phyloP scores from a whole-genome alignment of 2,113 vertebrate species.

The Cariama cristata region DNA sequence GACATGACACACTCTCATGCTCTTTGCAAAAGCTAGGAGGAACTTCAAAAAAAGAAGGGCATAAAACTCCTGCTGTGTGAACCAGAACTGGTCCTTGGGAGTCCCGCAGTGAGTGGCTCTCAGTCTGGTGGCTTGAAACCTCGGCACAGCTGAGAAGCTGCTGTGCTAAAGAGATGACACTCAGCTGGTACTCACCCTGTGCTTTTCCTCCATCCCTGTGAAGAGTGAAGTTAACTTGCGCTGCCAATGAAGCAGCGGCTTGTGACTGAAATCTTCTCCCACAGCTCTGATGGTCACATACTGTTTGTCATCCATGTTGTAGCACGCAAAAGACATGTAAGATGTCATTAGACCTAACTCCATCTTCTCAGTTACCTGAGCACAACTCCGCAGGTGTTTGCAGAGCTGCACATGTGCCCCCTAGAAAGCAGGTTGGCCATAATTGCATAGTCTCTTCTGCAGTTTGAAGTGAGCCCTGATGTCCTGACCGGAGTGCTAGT shows the following conservation, averaged over 20 bases:
- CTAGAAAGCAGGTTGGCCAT: not conserved
- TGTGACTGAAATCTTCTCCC: not conserved
- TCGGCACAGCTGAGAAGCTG: not conserved
- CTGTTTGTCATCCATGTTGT: rapidly evolving
- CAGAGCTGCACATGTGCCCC: not conserved
- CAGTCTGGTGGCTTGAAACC: not conserved
- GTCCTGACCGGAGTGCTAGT: not conserved
- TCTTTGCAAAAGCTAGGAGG: not conserved
- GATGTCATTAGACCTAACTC: not conserved
- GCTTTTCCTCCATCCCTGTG: not conserved
- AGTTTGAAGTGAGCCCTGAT: not conserved
- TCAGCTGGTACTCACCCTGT: not conserved
- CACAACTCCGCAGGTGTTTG: not conserved
- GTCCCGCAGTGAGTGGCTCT: rapidly evolving
- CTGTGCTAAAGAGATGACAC: not conserved
- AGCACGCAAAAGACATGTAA: not conserved
- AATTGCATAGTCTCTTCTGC: not conserved
- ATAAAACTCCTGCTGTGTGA: not conserved
- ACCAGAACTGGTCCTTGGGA: not conserved
- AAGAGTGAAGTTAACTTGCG: not conserved
- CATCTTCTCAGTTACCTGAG: not conserved
- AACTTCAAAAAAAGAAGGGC: not conserved
- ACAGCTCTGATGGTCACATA: not conserved
- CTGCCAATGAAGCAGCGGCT: not conserved
- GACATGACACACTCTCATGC: rapidly evolving